Base-by-base conservation (phyloP, 2,888 invertebrate genomes). In the Lycophotia porphyrea region DNA sequence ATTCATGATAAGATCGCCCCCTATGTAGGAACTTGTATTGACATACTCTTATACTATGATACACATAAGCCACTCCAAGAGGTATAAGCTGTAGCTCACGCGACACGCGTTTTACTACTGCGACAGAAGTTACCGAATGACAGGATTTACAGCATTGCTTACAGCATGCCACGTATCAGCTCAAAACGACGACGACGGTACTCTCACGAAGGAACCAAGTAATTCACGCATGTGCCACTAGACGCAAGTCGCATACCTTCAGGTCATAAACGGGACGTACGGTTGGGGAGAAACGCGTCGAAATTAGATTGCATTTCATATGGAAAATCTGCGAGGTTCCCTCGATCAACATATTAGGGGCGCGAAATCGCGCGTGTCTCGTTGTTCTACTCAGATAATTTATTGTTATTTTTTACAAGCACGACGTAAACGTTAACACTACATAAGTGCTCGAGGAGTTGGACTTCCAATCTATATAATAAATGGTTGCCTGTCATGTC, bases 1-100 rank as follows among this genome's bases (percentile, higher is more conserved):
- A 84, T 76, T 69, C 83, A 21, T 67, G 78, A 74, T 80, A 69
- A 47, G 36, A 49, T 71, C 27, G 61, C 7, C 84, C 76, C 67
- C n/a, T 76, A 81, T 81, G 55, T 76, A 81, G 64, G 68, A 76
- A 76, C 49, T 70, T 58, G 31, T 74, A 58, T 61, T 3, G 34
- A 24, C n/a, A 4, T 52, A 67, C 13, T 61, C 34, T 58, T 58
- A 39, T 47, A 58, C n/a, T 27, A 52, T 52, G 52, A 44, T n/a
- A 49, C 5, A 66, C 13, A 66, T 44, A 27, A 21, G 27, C n/a
- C 31, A 18, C 58, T 58, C 55, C n/a, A 52, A 0, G 13, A 55
- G 55, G 15, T 27, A 27, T 27, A 55, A 15, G 5, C 27, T 55
- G 27, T 55, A 13, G 27, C 15, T 15, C 7, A 5, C 1, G 27